Evolutionary conservation across 2,113 vertebrate species (phyloP), one percentile per base, ranked within the genome.

Genomic region (Cochlearius cochlearius): DNA sequence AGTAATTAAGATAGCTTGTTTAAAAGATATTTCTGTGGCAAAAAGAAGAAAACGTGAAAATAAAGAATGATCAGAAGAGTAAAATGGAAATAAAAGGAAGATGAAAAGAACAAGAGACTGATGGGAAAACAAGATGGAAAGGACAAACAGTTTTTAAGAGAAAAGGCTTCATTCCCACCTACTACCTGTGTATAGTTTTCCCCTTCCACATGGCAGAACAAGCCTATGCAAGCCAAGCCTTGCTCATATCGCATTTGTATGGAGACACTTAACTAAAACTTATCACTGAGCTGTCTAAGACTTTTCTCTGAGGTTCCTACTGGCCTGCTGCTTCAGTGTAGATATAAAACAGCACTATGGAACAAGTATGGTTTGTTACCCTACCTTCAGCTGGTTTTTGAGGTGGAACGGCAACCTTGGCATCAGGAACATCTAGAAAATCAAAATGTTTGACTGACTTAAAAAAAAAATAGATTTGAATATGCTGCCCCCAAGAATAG

Each of bases 351-450:
- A 74, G 20, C 11, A 53, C n/a, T 63, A 22, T 11, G 18, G 27
- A 81, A 77, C 3, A 88, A 77, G 19, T 23, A 76, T 12, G 11
- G 10, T 50, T 94, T 91, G 34, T 80, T 84, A 73, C 91, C 97
- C 97, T 98, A 99, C 98, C 98, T 98, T 97, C 95, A 76, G 98
- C 85, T 96, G 97, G 79, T 90, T 98, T 97, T 96, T 98, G 98
- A 78, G 98, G 84, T n/a, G 99, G 98, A 96, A 98, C 98, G 15
- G 97, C 98, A 96, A 99, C 97, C 79, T 98, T 98, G 29, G 98
- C 97, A 96, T 99, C 99, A 41, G 98, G 98, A 93, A 99, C 97
- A 96, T 99, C 99, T 99, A 94, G 41, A 97, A 97, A 97, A 90
- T 50, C 27, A 66, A 94, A 58, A 74, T 49, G 14, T 91, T 85